A percentile compares a stretch with the other conserved stretches of the same genome.
These are phyloP conservation scores for Nicator chloris DNA, from an alignment of 2,113 vertebrate genomes.

Conservation along the genomic window DNA sequence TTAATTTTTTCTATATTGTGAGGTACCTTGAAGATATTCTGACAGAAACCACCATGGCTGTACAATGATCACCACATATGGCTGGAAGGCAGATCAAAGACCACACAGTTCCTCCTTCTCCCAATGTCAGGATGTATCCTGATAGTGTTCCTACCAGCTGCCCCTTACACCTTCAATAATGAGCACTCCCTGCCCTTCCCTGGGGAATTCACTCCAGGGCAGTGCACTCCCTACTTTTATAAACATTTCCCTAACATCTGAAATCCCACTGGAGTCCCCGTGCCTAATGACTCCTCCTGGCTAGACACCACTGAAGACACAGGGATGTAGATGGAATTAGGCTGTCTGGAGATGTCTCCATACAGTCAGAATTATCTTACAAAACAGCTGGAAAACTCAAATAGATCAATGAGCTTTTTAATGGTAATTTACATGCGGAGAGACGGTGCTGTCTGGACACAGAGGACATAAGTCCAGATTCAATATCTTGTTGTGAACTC, in stretches of 20 bases:
- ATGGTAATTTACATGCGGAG: conserved; percentile 24
- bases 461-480: conserved; percentile 5
- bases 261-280: neutral
- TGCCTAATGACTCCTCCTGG: neutral
- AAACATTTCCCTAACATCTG: neutral
- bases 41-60: neutral
- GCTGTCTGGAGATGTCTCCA: conserved; percentile 2
- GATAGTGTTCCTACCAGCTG: neutral
- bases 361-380: neutral
- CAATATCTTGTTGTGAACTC: conserved; percentile 12
- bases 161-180: neutral
- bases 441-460: conserved; percentile 13
- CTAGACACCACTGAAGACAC: conserved; percentile 3
- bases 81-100: neutral
- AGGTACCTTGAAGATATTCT: neutral
- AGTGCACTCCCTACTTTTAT: neutral
- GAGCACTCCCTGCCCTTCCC: neutral
- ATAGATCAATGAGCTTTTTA: conserved; percentile 12
- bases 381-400: neutral
- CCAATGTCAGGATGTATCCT: neutral
- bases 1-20: neutral
- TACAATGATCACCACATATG: neutral
- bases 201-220: neutral
- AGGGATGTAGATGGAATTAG: neutral
- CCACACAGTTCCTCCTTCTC: neutral